Evolutionary conservation across 1,140 invertebrate species (phyloP), one percentile per base, ranked within the genome.

Genomic region (Pygmarrhopalites habei): DNA sequence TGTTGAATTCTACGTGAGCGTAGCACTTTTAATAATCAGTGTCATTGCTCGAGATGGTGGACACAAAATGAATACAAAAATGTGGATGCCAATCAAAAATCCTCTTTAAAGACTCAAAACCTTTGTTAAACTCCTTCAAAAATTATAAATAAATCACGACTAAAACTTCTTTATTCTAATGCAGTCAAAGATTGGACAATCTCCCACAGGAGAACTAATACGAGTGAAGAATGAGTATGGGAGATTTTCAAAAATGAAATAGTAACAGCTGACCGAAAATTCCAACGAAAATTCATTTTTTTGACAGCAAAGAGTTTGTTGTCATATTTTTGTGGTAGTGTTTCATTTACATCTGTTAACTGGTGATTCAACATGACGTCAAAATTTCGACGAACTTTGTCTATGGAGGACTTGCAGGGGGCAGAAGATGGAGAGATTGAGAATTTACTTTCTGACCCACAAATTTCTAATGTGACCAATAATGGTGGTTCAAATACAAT

Each of bases 351-450:
- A 12, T 41, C n/a, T 12, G 39, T 41, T 41, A 41, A 12, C 39
- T 12, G n/a, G 12, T 12, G n/a, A 41, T 41, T 49, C 23, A 49
- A 15, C 46, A 68, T 68, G 66, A 39, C 66, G 17, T 41, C 57
- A 19, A 60, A 63, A 51, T 63, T 64, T 51, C 51, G 66, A n/a
- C 59, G 66, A 49, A 68, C 62, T 15, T 41, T 68, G 12, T 68
- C 66, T 17, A 64, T 68, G 62, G 66, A 62, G 56, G 66, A 68
- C 30, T 47, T 68, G 25, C 43, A 51, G 14, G 53, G 62, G 49
- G 66, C 62, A 23, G 47, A 35, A 23, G 66, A 68, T 26, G 66
- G 65, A 29, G 66, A 68, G 43, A 68, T 68, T 62, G 66, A 68
- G 47, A 62, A 61, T 46, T 56, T 68, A 21, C 30, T 63, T 17